Base-by-base conservation (phyloP, 1,140 invertebrate species). In the Calliopsis andreniformis region DNA sequence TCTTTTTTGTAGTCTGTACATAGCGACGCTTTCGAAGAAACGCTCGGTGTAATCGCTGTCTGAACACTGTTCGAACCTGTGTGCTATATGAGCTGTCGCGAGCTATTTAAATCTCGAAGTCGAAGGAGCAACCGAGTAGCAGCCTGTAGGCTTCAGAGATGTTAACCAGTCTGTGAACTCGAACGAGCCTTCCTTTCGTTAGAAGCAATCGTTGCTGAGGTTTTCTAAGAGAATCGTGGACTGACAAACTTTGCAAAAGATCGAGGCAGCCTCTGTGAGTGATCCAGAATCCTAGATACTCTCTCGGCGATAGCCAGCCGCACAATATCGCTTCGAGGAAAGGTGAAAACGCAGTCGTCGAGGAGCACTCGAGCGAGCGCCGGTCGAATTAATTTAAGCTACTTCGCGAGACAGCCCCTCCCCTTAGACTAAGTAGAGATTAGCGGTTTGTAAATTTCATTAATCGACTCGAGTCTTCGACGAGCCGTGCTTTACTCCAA, bases 371-470 rank as follows among this genome's bases (percentile, higher is more conserved):
- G 18, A 53, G 20, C 28, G 39, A 2, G 7, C 49, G n/a, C 39
- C 28, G 51, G 47, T 51, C 25, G 20, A 79, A 70, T 12, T 58
- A 79, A 49, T 75, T 79, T 73, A 79, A 68, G 35, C 14, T 63
- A 66, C 53, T 43, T 42, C 32, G 25, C 53, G 25, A 25, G 18
- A 39, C 35, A 39, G 59, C 45, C 49, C 20, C 18, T n/a, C 39
- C 51, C 18, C 28, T 69, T 83, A 83, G 69, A 20, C 72, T 82
- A 82, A 79, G 63, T 83, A 83, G 76, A 51, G 39, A 75, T 56
- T 82, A 82, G 80, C 64, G 64, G 59, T 55, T 75, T 82, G 79
- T 82, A 83, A 68, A 83, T 82, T 81, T 78, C 75, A 56, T 61
- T 56, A 62, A 81, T 63, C 61, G 79, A 63, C 49, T 32, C 32